phyloP scores from a whole-genome alignment of 2,797 vertebrate genomes.

The Sciurus vulgaris region DNA sequence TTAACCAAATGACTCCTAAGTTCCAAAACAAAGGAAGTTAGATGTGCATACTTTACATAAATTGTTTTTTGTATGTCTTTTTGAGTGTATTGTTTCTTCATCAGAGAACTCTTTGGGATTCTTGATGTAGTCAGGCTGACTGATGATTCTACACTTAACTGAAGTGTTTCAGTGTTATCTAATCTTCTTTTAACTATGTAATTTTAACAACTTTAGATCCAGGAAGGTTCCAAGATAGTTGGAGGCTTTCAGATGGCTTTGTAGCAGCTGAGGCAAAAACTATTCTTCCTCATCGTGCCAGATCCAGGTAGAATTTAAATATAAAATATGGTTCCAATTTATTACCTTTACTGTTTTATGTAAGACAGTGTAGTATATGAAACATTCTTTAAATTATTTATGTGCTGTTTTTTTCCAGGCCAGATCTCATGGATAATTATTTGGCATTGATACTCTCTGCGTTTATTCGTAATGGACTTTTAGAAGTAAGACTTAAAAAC shows the following conservation, averaged over 20 bases:
- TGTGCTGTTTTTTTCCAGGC: slow-evolving; percentile 88
- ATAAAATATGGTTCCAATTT: not conserved
- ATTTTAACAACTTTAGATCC: slow-evolving; percentile 91
- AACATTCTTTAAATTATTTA: slow-evolving; percentile 53
- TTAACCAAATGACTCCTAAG: not conserved
- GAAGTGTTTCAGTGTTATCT: not conserved
- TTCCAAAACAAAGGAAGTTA: slow-evolving; percentile 59
- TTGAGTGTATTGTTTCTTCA: not conserved
- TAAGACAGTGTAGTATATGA: not conserved
- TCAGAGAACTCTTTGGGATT: not conserved
- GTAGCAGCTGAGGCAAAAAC: slow-evolving; percentile 98
- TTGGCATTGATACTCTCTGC: slow-evolving; percentile 97
- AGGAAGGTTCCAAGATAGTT: slow-evolving; percentile 96
- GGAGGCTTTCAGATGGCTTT: slow-evolving; percentile 98
- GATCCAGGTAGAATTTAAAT: slow-evolving; percentile 92
- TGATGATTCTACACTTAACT: not conserved
- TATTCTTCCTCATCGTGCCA: slow-evolving; percentile 96
- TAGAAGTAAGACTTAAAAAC: slow-evolving; percentile 92
- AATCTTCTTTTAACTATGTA: not conserved
- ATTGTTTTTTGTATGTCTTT: not conserved
- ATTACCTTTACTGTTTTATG: not conserved
- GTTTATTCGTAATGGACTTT: slow-evolving; percentile 96
- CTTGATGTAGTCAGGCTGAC: not conserved
- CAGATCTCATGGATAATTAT: slow-evolving; percentile 99
- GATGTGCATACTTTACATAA: not conserved